Evolutionary conservation across 2,113 vertebrate species (phyloP).

Genomic region (Meles meles): DNA sequence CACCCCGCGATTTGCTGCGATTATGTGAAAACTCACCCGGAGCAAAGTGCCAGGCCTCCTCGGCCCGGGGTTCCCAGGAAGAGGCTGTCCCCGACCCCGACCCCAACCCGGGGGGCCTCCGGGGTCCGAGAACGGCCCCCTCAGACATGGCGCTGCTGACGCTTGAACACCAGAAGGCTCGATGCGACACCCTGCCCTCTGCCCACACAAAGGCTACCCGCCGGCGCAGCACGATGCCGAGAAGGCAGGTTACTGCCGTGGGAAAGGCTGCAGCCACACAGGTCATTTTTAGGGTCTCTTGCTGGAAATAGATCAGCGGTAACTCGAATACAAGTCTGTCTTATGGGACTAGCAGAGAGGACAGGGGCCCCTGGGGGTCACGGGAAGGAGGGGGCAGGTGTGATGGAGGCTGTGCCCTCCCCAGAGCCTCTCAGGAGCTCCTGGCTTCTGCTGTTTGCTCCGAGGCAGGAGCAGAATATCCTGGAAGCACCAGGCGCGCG

Average conservation of each 20-base stretch:
- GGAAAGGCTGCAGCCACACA: not conserved
- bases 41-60: not conserved
- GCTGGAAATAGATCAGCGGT: not conserved
- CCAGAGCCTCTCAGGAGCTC: not conserved
- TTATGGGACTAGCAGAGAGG: not conserved
- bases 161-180: not conserved
- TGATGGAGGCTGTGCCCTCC: not conserved
- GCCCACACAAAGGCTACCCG: not conserved
- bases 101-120: not conserved
- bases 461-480: not conserved
- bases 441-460: not conserved
- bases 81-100: not conserved
- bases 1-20: not conserved
- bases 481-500: not conserved
- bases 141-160: not conserved
- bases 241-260: not conserved
- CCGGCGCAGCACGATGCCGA: not conserved
- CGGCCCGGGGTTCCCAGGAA: not conserved
- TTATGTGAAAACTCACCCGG: not conserved
- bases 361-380: not conserved
- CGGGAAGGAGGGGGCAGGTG: not conserved
- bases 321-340: not conserved
- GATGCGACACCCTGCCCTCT: not conserved
- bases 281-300: not conserved
- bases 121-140: not conserved